Evolutionary conservation across 2,888 invertebrate genomes (phyloP), one percentile per base, ranked within the genome.

Genomic region (Caenorhabditis macrosperma): DNA sequence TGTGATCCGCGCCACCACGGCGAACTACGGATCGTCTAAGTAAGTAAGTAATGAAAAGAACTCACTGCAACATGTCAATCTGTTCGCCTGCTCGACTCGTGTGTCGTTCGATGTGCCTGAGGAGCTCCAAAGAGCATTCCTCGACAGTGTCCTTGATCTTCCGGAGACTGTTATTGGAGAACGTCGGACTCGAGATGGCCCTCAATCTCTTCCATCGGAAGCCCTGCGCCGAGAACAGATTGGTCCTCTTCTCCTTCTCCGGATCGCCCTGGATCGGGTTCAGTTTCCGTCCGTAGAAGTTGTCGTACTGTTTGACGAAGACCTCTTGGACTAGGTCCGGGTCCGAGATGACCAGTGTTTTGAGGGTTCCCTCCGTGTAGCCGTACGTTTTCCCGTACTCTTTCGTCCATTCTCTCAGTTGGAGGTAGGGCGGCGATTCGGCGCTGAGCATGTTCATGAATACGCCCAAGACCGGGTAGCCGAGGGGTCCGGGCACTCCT

Each of bases 201-300:
- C 93, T 85, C 15, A 92, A 90, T n/a, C 92, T 88, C 84, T 92
- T 92, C 93, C 93, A 93, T 26, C 92, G 86, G 35, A 91, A 89
- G 10, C 91, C 92, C 0, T 91, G 86, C 2, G 57, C 91, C 87
- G 88, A 87, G 75, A 91, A 90, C 87, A 91, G 12, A 55, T 76
- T 41, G 5, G 24, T 41, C 1, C 60, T 20, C 28, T 60, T 30
- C 20, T 66, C 66, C 20, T 44, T 82, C 41, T 89, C 86, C 3
- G 79, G 81, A 66, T 88, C 75, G 6, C 84, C 83, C 33, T 71
- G 61, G 35, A 86, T 44, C 2, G 83, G 67, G 6, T 74, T 64
- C 81, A 91, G 91, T 88, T 91, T 91, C 85, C 92, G 80, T 2
- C 90, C 91, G 66, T 91, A 90, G 83, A 92, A 92, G 50, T 89